These are phyloP conservation scores for Diaperis boleti DNA, from an alignment of 2,888 invertebrate genomes.

Conservation along the genomic window DNA sequence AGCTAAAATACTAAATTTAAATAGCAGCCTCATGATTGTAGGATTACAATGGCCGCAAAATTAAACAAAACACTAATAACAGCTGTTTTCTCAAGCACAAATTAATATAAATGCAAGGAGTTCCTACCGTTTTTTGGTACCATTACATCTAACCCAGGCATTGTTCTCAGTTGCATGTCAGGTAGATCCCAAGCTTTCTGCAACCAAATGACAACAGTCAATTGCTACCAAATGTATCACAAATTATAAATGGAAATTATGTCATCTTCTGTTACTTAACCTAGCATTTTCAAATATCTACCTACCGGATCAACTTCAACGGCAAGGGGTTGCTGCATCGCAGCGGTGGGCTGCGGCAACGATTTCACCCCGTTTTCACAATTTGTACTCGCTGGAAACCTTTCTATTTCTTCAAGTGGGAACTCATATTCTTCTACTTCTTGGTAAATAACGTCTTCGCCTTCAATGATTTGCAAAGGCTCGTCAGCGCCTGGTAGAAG, in stretches of 20 bases:
- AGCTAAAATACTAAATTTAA: constrained; percentile 22
- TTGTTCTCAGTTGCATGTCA: constrained; percentile 67
- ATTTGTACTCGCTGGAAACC: constrained; percentile 46
- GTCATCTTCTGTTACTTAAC: constrained; percentile 22
- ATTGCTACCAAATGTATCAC: constrained; percentile 18
- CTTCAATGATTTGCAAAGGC: constrained; percentile 57
- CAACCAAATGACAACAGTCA: constrained; percentile 43
- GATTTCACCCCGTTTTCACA: constrained; percentile 49
- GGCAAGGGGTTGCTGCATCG: constrained; percentile 64
- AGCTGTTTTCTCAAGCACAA: no score
- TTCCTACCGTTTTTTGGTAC: constrained; percentile 55
- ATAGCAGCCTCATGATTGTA: constrained; percentile 6
- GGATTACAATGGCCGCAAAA: not conserved
- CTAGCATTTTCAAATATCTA: constrained; percentile 13
- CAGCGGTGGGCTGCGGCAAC: constrained; percentile 59
- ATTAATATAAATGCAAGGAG: not conserved
- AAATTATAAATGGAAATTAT: constrained; percentile 18
- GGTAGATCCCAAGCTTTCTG: constrained; percentile 65
- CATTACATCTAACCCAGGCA: constrained; percentile 74
- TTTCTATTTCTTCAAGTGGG: constrained; percentile 41
- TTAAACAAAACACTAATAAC: constrained; percentile 10
- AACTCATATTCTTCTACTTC: constrained; percentile 58
- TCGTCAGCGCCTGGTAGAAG: constrained; percentile 82
- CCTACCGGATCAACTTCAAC: constrained; percentile 79
- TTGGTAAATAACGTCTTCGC: constrained; percentile 76